These are phyloP conservation scores for Drosophila asahinai DNA, from an alignment of 1,140 invertebrate species.

Conservation along the genomic window DNA sequence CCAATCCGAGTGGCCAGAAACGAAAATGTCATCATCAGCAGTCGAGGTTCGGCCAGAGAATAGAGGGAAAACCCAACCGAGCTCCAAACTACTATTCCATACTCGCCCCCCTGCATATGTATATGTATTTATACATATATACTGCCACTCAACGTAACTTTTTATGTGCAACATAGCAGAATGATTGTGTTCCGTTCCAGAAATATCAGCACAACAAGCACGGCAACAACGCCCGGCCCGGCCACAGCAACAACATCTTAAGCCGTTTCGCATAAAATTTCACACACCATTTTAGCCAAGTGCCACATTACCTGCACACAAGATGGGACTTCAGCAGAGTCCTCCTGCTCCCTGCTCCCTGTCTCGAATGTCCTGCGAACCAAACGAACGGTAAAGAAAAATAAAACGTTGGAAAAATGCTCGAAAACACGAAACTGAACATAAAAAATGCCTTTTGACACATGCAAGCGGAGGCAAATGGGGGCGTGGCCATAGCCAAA, in stretches of 20 bases:
- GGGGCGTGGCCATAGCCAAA: slow-evolving; percentile 39
- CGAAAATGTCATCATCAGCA: slow-evolving; percentile 83
- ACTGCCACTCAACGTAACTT: slow-evolving; percentile 82
- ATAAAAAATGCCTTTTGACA: slow-evolving; percentile 83
- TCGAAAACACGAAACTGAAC: slow-evolving; percentile 79
- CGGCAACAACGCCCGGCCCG: slow-evolving; percentile 53
- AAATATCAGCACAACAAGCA: slow-evolving; percentile 81
- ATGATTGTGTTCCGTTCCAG: slow-evolving; percentile 83
- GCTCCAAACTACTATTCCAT: slow-evolving; percentile 15
- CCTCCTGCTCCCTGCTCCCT: background rate
- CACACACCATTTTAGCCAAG: slow-evolving; percentile 85
- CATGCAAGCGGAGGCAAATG: slow-evolving; percentile 68
- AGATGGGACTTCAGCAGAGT: slow-evolving; percentile 60
- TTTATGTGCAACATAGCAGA: slow-evolving; percentile 84
- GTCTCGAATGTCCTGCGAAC: slow-evolving; percentile 14
- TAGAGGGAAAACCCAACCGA: slow-evolving; percentile 31
- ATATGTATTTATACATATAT: slow-evolving; percentile 38
- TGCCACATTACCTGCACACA: slow-evolving; percentile 84
- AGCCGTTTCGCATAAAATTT: slow-evolving; percentile 84
- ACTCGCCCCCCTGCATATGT: background rate
- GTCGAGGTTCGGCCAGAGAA: slow-evolving; percentile 60
- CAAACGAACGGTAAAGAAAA: slow-evolving; percentile 46
- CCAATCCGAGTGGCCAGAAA: slow-evolving; percentile 68
- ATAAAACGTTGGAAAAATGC: slow-evolving; percentile 73
- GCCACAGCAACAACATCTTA: slow-evolving; percentile 66